Evolutionary conservation across 2,888 invertebrate species (phyloP).

Genomic region (Eutolmus rufibarbis): DNA sequence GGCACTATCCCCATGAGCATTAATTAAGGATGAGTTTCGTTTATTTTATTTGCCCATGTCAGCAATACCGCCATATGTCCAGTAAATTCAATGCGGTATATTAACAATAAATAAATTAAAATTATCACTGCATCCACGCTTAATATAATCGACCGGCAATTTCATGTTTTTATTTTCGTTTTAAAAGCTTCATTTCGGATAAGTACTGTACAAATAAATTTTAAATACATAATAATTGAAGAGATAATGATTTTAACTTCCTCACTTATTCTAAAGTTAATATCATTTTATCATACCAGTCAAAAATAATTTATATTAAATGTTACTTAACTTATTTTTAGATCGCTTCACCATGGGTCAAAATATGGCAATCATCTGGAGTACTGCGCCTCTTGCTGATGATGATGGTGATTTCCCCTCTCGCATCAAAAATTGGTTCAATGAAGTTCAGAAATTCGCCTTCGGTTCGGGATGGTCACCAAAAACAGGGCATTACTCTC

Average conservation of each 20-base stretch:
- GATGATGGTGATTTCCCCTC: constrained; percentile 76
- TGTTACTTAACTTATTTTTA: constrained; percentile 47
- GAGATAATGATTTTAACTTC: not conserved
- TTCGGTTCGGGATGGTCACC: constrained; percentile 72
- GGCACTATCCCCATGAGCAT: not conserved
- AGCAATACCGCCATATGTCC: not conserved
- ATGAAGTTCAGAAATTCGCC: constrained; percentile 75
- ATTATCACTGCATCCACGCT: not conserved
- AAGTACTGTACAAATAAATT: not conserved
- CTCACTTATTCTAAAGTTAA: not conserved
- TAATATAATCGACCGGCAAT: not conserved
- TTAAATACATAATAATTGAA: not conserved
- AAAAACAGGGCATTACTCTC: constrained; percentile 83
- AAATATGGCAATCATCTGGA: constrained; percentile 85
- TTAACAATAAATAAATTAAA: constrained; percentile 8
- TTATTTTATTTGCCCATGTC: constrained; percentile 23
- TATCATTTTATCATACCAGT: not conserved
- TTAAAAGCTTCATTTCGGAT: not conserved
- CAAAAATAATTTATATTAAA: not conserved
- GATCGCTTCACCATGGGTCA: constrained; percentile 85
- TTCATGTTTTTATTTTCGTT: not conserved
- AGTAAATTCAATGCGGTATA: not conserved
- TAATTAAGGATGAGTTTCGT: constrained; percentile 22
- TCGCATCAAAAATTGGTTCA: constrained; percentile 82
- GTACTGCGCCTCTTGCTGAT: constrained; percentile 67